These are phyloP conservation scores for Magallana angulata DNA, from an alignment of 1,140 invertebrate species.

Conservation along the genomic window DNA sequence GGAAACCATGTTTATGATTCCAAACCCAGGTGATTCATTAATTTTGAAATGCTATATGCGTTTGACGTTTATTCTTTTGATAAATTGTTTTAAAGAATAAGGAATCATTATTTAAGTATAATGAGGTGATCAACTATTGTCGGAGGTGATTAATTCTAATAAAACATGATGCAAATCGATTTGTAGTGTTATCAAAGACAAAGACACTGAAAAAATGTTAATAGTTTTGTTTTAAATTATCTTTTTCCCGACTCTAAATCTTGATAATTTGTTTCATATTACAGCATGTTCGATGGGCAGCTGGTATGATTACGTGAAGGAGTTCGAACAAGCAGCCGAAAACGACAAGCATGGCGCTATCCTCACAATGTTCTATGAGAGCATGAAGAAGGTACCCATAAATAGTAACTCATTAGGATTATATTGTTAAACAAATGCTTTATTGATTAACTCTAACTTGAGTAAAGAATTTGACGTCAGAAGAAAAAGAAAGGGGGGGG, in stretches of 20 bases:
- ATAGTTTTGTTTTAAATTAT: background rate
- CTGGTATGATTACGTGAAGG: slow-evolving; percentile 41
- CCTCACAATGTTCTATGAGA: slow-evolving; percentile 42
- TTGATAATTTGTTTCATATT: background rate
- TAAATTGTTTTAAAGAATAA: background rate
- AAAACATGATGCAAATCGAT: background rate
- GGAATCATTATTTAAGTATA: background rate
- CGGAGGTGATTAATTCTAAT: too few species aligned
- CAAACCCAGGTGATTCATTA: too few species aligned
- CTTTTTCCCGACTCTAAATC: background rate
- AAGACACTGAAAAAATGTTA: background rate
- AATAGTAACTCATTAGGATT: too few species aligned
- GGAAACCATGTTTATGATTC: background rate
- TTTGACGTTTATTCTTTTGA: background rate
- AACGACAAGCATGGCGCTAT: slow-evolving; percentile 4
- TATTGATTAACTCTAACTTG: too few species aligned
- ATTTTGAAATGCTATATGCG: too few species aligned
- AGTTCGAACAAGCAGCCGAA: slow-evolving; percentile 31
- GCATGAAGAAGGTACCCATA: slow-evolving; percentile 44
- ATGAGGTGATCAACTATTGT: background rate
- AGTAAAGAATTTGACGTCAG: too few species aligned
- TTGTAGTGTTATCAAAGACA: background rate
- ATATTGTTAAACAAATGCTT: too few species aligned
- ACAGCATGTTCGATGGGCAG: background rate
- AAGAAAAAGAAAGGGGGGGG: too few species aligned